Base-by-base conservation (phyloP, 1,140 invertebrate species). In the Tetramorium parvispinum region DNA sequence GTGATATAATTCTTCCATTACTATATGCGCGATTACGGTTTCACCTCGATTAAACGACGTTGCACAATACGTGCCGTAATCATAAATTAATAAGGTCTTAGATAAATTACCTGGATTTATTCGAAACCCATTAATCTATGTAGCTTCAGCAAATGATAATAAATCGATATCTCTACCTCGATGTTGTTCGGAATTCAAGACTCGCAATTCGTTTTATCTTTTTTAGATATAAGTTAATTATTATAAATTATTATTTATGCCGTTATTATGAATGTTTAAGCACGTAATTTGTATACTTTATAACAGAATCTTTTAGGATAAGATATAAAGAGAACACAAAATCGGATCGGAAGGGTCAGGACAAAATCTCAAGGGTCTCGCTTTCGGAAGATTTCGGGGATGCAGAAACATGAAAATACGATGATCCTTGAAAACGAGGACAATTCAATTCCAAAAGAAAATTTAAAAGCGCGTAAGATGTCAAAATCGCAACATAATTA, bases 1-100 rank as follows among this genome's bases (percentile, higher is more conserved):
- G 13, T 79, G 61, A 68, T 46, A 53, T 53, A 68, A 68, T 79
- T 59, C 32, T 27, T 32, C 18, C 53, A 32, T 68, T 66, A 32
- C 32, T 6, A 37, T 40, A 37, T 8, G 0, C 21, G 75, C 61
- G n/a, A 79, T 79, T 79, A 40, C 4, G n/a, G n/a, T 79, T 51
- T 21, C 61, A n/a, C 4, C 8, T 59, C 37, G 18, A 16, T 5
- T 53, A n/a, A 27, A 53, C 16, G 5, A 51, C 5, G n/a, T 79
- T 51, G 6, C 18, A 40, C 27, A 68, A 66, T 49, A 1, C 24
- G 18, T 6, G 43, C 24, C 21, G 32, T 6, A 37, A 66, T 51
- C 13, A 51, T 8, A 37, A 11, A 51, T 37, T 21, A 46, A 77
- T 49, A 66, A 65, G 43, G 37, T 78, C 16, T 49, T 13, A 49